A percentile compares a stretch with the other conserved stretches of the same genome.
Conservation (phyloP, 2,888 invertebrate genomes). For the Cotesia congregata region DNA sequence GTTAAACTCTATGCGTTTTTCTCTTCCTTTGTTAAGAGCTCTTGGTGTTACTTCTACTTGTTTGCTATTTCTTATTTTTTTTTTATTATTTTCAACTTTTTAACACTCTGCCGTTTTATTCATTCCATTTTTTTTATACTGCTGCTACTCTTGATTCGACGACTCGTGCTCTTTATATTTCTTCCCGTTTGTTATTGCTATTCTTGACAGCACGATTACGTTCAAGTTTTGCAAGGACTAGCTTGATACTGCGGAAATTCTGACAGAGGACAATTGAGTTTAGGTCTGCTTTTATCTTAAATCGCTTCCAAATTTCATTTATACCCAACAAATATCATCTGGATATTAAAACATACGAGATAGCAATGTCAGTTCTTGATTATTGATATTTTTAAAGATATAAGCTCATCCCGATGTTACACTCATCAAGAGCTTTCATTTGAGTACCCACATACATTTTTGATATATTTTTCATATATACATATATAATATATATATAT, state of each 20-base stretch:
- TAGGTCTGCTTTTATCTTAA: conserved; percentile 4
- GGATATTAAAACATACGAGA: too few relatives aligned
- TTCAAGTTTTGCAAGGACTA: neutral
- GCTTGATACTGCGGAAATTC: neutral
- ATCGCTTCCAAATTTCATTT: neutral
- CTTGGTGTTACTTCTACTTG: conserved; percentile 37
- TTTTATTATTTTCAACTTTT: conserved; percentile 19
- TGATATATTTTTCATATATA: too few relatives aligned
- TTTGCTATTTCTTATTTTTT: conserved; percentile 39
- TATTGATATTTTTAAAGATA: too few relatives aligned
- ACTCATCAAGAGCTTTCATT: too few relatives aligned
- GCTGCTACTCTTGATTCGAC: neutral
- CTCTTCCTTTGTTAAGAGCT: conserved; percentile 49
- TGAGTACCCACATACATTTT: too few relatives aligned
- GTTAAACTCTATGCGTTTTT: conserved; percentile 39
- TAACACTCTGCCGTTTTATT: conserved; percentile 29
- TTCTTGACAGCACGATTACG: conserved; percentile 32
- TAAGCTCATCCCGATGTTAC: too few relatives aligned
- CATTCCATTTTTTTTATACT: conserved; percentile 10
- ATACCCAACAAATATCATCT: neutral
- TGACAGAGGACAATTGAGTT: conserved; percentile 1
- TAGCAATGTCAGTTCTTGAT: too few relatives aligned
- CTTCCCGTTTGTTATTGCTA: conserved; percentile 27
- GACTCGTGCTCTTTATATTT: conserved; percentile 28
- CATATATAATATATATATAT: too few relatives aligned